Conservation (phyloP, 2,888 invertebrate species). For the Lumbricus terrestris region DNA sequence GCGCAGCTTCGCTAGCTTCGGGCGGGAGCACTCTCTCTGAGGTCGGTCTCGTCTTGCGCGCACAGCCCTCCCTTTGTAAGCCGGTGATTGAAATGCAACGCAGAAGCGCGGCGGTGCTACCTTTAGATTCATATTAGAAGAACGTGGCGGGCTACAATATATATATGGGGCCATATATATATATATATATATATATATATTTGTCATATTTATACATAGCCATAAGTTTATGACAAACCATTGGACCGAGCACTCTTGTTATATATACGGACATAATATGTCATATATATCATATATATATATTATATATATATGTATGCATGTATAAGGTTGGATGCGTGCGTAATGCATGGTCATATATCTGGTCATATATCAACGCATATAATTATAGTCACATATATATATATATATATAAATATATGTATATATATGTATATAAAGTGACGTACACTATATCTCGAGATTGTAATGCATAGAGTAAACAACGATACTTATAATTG, state of each 20-base stretch:
- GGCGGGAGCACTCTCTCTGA: background rate
- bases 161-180: too few species aligned
- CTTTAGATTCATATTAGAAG: background rate
- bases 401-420: too few species aligned
- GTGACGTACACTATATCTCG: background rate
- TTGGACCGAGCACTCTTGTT: too few species aligned
- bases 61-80: background rate
- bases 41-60: background rate
- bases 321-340: background rate
- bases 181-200: too few species aligned
- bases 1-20: background rate
- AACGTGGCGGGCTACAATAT: background rate
- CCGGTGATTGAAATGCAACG: background rate
- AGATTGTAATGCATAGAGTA: too few species aligned
- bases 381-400: too few species aligned
- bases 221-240: too few species aligned
- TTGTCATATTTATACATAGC: too few species aligned
- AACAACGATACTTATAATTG: too few species aligned
- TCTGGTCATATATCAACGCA: background rate
- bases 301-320: background rate
- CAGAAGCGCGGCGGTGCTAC: background rate
- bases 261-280: too few species aligned
- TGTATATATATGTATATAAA: too few species aligned
- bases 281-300: background rate
- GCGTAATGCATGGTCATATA: background rate